Evolutionary conservation across 2,113 vertebrate genomes (phyloP).

Genomic region (Thryonomys swinderianus): DNA sequence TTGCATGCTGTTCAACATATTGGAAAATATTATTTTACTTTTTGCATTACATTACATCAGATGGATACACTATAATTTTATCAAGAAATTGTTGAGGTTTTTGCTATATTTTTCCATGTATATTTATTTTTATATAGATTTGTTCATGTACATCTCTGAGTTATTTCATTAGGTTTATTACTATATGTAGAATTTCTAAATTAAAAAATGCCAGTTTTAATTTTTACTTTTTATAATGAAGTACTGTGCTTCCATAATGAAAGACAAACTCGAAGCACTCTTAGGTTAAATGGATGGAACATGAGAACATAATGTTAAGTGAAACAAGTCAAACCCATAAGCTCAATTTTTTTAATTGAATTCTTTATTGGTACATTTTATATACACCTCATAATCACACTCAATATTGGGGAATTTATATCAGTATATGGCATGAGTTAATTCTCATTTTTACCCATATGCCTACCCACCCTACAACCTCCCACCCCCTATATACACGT

Average conservation of each 20-base stretch:
- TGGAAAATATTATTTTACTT: background rate
- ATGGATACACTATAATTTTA: background rate
- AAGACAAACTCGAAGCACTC: background rate
- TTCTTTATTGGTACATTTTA: too few relatives aligned
- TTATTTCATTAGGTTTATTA: slow-evolving; percentile 20
- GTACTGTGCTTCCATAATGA: background rate
- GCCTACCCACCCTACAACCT: too few relatives aligned
- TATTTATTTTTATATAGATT: background rate
- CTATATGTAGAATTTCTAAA: slow-evolving; percentile 7
- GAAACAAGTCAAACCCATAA: background rate
- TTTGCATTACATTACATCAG: background rate
- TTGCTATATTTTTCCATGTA: background rate
- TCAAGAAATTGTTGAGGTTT: background rate
- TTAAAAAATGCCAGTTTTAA: background rate
- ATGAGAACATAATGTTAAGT: background rate
- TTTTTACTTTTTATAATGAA: background rate
- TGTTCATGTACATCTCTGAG: background rate
- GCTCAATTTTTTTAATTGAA: background rate
- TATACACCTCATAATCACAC: too few relatives aligned
- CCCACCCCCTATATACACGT: too few relatives aligned
- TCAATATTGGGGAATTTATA: too few relatives aligned
- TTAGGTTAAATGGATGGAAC: background rate
- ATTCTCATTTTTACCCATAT: too few relatives aligned
- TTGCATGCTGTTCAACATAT: background rate
- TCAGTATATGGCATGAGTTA: too few relatives aligned